Conservation (phyloP, 2,888 invertebrate genomes). For the Bellardia pandia region DNA sequence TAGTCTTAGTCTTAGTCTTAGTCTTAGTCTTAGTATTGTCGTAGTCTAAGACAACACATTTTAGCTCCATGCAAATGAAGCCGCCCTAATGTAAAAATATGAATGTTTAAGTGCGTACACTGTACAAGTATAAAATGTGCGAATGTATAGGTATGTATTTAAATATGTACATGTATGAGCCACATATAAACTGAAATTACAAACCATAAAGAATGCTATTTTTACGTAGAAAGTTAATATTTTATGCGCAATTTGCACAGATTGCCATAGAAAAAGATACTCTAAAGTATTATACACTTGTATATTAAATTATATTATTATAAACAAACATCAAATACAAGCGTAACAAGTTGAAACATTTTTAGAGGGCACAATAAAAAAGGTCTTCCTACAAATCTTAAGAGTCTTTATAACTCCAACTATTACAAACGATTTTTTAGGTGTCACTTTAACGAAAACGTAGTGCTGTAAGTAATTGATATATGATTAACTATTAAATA, state of each 20-base stretch:
- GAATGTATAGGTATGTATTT: neutral
- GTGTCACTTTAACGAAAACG: too few relatives aligned
- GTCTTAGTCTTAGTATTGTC: too few relatives aligned
- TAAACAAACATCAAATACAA: conserved; percentile 11
- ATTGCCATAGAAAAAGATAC: conserved; percentile 73
- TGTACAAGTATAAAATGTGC: neutral
- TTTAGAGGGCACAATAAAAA: neutral
- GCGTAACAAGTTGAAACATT: neutral
- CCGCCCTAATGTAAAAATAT: neutral
- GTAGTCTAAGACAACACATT: too few relatives aligned
- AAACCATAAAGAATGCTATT: conserved; percentile 51
- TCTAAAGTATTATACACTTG: conserved; percentile 30
- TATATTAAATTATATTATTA: conserved; percentile 23
- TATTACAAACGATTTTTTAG: too few relatives aligned
- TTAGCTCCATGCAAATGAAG: too few relatives aligned
- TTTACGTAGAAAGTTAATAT: conserved; percentile 74
- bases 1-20: too few relatives aligned
- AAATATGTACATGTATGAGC: conserved; percentile 23
- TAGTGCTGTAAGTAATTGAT: too few relatives aligned
- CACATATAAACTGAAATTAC: conserved; percentile 57
- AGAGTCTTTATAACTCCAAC: too few relatives aligned
- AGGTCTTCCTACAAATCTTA: too few relatives aligned
- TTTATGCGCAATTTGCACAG: conserved; percentile 81
- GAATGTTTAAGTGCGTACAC: neutral
- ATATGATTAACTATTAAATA: too few relatives aligned